Percentiles rank a stretch among this genome's conserved stretches.
phyloP scores from a whole-genome alignment of 2,797 vertebrate genomes.

The Luscinia megarhynchos region DNA sequence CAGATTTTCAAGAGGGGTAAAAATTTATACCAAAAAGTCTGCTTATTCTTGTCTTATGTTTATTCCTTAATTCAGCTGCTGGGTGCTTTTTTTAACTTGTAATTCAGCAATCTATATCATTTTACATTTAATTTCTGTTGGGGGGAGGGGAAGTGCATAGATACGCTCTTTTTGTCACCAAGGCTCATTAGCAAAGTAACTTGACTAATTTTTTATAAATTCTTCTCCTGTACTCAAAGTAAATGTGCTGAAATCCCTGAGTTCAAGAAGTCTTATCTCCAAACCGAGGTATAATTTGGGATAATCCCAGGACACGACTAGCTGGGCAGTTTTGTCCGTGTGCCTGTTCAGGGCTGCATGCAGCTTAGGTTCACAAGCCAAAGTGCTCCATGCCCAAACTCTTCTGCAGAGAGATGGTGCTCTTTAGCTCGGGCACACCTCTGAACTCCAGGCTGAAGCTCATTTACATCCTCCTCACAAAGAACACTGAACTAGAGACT shows the following conservation, averaged over 20 bases:
- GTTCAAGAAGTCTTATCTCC: not conserved
- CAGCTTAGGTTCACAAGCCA: rapidly evolving
- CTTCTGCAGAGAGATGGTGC: not conserved
- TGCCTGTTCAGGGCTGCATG: not conserved
- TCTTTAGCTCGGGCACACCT: not conserved
- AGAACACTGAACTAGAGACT: not conserved
- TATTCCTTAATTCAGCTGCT: not conserved
- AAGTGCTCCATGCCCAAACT: not conserved
- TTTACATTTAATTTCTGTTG: not conserved
- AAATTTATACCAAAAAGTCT: not conserved
- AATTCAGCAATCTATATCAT: not conserved
- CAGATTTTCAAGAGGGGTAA: not conserved
- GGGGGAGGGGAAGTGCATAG: not conserved
- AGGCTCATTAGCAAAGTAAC: slow-evolving; percentile 35
- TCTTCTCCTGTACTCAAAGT: not conserved
- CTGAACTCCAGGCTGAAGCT: not conserved
- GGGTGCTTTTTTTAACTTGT: not conserved
- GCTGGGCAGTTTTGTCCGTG: slow-evolving; percentile 22
- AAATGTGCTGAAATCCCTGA: not conserved
- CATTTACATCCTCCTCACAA: not conserved
- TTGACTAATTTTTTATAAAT: slow-evolving; percentile 40
- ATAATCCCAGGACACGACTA: slow-evolving; percentile 6
- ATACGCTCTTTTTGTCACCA: slow-evolving; percentile 35
- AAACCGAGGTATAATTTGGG: not conserved
- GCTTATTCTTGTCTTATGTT: not conserved